Evolutionary conservation across 2,888 invertebrate genomes (phyloP).

Genomic region (Scaptomyza flava): DNA sequence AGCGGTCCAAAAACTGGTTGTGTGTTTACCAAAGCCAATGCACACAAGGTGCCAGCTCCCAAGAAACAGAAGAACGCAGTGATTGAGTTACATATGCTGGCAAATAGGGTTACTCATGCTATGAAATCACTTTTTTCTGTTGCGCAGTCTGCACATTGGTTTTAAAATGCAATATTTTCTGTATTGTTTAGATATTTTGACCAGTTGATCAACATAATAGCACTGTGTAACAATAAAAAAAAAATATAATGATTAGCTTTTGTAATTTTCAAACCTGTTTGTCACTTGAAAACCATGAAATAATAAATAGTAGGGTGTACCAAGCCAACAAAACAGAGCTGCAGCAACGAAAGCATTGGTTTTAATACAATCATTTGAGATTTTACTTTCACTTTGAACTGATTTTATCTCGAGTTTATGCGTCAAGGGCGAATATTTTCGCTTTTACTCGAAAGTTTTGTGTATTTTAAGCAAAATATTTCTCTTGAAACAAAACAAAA

Average conservation of each 20-base stretch:
- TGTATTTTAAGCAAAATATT: neutral
- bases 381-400: slow-evolving; percentile 9
- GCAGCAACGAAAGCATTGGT: neutral
- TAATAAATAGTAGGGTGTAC: slow-evolving; percentile 2
- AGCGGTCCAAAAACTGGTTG: slow-evolving; percentile 32
- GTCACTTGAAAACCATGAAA: neutral
- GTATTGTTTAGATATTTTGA: neutral
- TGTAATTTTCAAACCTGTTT: neutral
- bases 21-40: slow-evolving; percentile 49
- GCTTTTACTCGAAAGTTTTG: slow-evolving; percentile 3
- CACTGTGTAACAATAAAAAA: neutral
- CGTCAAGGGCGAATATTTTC: neutral
- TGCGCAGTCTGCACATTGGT: neutral
- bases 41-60: slow-evolving; percentile 46
- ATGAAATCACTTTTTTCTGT: slow-evolving; percentile 17
- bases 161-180: neutral
- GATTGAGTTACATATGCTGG: slow-evolving; percentile 47
- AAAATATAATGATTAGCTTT: neutral
- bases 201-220: neutral
- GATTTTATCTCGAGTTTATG: neutral
- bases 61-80: slow-evolving; percentile 49
- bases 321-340: slow-evolving; percentile 1
- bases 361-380: neutral
- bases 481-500: neutral
- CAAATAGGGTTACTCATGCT: slow-evolving; percentile 53